phyloP scores from a whole-genome alignment of 2,888 invertebrate genomes.

The Gandaritis pyraliata region DNA sequence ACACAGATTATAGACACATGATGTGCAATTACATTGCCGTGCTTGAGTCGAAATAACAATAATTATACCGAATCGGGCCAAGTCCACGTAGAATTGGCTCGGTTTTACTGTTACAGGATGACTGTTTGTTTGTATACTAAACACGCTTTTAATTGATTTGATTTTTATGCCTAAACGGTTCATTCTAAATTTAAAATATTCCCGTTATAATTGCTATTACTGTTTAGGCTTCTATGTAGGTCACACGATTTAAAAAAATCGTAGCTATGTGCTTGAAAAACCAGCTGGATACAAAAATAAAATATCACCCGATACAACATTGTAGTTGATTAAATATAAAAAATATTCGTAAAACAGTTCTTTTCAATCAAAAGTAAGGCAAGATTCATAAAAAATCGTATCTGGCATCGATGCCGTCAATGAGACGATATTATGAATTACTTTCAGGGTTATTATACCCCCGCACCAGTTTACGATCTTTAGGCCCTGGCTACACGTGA shows the following conservation, averaged over 20 bases:
- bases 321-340: too few relatives aligned
- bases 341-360: too few relatives aligned
- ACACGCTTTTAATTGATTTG: too few relatives aligned
- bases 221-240: too few relatives aligned
- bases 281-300: too few relatives aligned
- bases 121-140: slow-evolving; percentile 22
- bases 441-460: slow-evolving; percentile 52
- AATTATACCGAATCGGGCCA: slow-evolving; percentile 59
- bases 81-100: slow-evolving; percentile 37
- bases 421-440: slow-evolving; percentile 45
- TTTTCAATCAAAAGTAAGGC: neutral
- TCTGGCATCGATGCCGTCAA: slow-evolving; percentile 19
- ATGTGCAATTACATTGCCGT: slow-evolving; percentile 63
- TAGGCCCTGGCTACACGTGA: slow-evolving; percentile 19
- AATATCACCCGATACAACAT: too few relatives aligned
- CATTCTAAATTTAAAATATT: too few relatives aligned
- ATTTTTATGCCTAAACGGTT: too few relatives aligned
- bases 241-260: too few relatives aligned
- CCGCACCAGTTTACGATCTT: slow-evolving; percentile 56
- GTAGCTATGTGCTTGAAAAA: too few relatives aligned
- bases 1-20: slow-evolving; percentile 64
- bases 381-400: slow-evolving; percentile 22
- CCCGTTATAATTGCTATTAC: too few relatives aligned
- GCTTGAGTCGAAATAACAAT: slow-evolving; percentile 68
- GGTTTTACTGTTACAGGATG: slow-evolving; percentile 30